Percentiles rank a stretch among this genome's conserved stretches.
These are phyloP conservation scores for Morone chrysops DNA, from an alignment of 2,113 vertebrate genomes.

Conservation along the genomic window DNA sequence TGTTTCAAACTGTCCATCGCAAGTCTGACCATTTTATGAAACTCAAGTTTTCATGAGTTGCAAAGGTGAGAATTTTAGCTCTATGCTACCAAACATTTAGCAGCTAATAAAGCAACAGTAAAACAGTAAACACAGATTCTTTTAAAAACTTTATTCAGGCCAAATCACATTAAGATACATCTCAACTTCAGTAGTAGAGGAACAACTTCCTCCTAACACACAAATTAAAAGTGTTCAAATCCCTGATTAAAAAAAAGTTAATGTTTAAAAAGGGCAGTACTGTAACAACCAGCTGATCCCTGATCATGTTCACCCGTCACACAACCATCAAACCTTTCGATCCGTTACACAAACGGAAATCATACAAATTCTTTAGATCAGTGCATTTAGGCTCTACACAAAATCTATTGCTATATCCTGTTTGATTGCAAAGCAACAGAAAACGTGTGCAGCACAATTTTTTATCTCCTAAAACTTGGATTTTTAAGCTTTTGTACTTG, in stretches of 20 bases:
- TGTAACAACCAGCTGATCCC: neutral
- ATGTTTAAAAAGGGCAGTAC: conserved; percentile 24
- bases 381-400: conserved; percentile 64
- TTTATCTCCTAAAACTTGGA: neutral
- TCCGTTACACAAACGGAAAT: conserved; percentile 15
- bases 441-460: conserved; percentile 42
- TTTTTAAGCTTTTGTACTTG: neutral
- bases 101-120: neutral
- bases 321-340: neutral
- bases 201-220: conserved; percentile 21
- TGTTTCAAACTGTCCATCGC: too few species aligned
- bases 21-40: too few species aligned
- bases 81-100: neutral
- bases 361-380: conserved; percentile 25
- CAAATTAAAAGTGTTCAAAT: conserved; percentile 56
- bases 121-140: neutral
- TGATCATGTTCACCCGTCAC: neutral
- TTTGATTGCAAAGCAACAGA: conserved; percentile 64
- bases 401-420: conserved; percentile 49
- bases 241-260: conserved; percentile 55
- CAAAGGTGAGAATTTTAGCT: too few species aligned
- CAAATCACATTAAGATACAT: conserved; percentile 55
- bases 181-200: conserved; percentile 43
- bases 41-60: too few species aligned
- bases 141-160: conserved; percentile 71